phyloP scores from a whole-genome alignment of 2,888 invertebrate species.

The Cryptocheilus praepositus region DNA sequence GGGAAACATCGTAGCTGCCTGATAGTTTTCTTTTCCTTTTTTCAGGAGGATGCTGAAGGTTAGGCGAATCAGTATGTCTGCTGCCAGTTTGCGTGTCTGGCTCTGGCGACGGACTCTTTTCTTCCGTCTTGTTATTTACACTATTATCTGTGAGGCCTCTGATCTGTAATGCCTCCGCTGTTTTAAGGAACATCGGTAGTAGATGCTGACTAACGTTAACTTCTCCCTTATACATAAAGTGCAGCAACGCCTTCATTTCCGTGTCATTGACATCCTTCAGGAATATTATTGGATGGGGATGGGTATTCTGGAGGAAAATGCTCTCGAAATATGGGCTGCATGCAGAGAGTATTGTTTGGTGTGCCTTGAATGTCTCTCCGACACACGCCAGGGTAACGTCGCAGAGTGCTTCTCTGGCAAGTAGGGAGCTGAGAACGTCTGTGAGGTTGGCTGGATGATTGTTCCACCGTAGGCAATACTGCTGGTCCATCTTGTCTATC shows the following conservation, averaged over 20 bases:
- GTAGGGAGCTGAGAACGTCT: conserved; percentile 90
- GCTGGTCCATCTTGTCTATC: conserved; percentile 83
- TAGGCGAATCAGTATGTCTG: conserved; percentile 69
- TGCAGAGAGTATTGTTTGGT: conserved; percentile 94
- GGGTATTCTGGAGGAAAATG: conserved; percentile 90
- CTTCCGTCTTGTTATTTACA: conserved; percentile 76
- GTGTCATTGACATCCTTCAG: conserved; percentile 93
- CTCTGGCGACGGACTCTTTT: conserved; percentile 67
- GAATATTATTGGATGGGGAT: conserved; percentile 94
- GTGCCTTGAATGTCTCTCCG: conserved; percentile 93
- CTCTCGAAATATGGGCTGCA: conserved; percentile 96
- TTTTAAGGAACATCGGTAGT: conserved; percentile 92
- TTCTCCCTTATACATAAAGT: conserved; percentile 96
- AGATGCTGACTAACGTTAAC: conserved; percentile 94
- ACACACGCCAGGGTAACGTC: conserved; percentile 95
- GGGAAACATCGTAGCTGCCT: conserved; percentile 82
- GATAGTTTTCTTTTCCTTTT: conserved; percentile 82
- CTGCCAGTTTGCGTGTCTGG: conserved; percentile 64
- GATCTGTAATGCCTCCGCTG: conserved; percentile 93
- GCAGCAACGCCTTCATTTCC: conserved; percentile 92
- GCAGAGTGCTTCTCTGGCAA: conserved; percentile 92
- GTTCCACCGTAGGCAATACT: conserved; percentile 96
- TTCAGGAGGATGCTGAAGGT: conserved; percentile 72
- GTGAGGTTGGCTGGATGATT: conserved; percentile 94
- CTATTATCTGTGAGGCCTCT: conserved; percentile 92